These are phyloP conservation scores for Procambarus clarkii DNA, from an alignment of 1,140 invertebrate species.

Conservation along the genomic window DNA sequence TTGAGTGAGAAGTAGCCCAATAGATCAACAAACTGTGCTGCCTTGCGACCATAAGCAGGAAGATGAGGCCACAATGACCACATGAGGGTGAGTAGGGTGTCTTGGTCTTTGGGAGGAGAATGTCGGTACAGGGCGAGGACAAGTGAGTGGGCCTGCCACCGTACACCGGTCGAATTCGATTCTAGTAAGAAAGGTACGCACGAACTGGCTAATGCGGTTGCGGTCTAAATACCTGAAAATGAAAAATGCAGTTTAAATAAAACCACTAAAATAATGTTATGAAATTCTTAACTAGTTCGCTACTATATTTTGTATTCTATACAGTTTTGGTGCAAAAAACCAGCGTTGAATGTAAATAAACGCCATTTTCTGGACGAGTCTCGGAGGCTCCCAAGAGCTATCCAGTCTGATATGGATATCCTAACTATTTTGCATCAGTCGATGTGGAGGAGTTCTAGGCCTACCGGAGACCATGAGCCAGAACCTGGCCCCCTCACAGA, in stretches of 20 bases:
- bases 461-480: no score
- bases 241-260: background rate
- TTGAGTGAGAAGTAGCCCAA: slow-evolving; percentile 94
- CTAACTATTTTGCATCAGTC: no score
- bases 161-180: slow-evolving; percentile 92
- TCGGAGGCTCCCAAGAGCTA: no score
- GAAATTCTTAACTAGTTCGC: no score
- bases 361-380: no score
- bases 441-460: no score
- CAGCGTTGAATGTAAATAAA: no score
- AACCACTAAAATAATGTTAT: no score
- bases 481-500: no score
- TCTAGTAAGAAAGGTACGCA: slow-evolving; percentile 93
- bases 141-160: slow-evolving; percentile 96
- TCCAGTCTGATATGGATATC: no score
- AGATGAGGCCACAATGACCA: slow-evolving; percentile 95
- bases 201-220: slow-evolving; percentile 81
- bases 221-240: slow-evolving; percentile 64
- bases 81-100: slow-evolving; percentile 86
- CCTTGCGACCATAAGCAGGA: slow-evolving; percentile 93
- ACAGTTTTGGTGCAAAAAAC: no score
- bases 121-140: slow-evolving; percentile 91
- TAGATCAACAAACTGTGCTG: slow-evolving; percentile 96
- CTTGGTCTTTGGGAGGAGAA: slow-evolving; percentile 85
- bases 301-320: no score